phyloP scores from a whole-genome alignment of 2,797 vertebrate genomes.

The Cyprinodon diabolis region DNA sequence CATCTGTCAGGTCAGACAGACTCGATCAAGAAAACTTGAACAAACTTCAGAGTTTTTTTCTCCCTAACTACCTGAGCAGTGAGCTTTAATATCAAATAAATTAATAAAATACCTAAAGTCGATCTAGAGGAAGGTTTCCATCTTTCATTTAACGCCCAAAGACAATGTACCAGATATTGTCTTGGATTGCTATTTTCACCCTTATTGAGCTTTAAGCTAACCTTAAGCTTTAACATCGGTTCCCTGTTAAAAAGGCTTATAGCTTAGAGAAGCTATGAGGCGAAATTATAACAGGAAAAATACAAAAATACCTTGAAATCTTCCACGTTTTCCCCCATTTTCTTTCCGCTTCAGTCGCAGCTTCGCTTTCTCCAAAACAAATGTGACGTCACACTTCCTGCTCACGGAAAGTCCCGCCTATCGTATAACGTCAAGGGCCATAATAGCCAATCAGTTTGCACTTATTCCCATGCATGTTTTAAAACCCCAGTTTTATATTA shows the following conservation, averaged over 20 bases:
- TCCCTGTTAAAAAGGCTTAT: neutral
- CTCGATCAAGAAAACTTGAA: neutral
- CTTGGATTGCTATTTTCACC: neutral
- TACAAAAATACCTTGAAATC: constrained; percentile 68
- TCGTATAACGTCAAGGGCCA: neutral
- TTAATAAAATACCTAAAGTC: neutral
- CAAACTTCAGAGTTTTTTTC: neutral
- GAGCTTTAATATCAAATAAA: neutral
- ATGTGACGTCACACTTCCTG: constrained; percentile 73
- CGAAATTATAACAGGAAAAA: neutral
- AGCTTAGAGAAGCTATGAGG: neutral
- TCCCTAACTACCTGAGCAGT: neutral
- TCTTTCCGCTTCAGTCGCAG: constrained; percentile 25
- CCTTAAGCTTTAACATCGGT: constrained; percentile 11
- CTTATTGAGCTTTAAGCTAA: neutral
- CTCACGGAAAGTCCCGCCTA: constrained; percentile 38
- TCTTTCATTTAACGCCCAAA: neutral
- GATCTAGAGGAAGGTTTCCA: neutral
- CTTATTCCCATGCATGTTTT: neutral
- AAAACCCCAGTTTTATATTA: too few relatives aligned
- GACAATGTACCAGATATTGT: neutral
- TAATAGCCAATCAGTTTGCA: constrained; percentile 34
- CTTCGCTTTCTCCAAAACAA: constrained; percentile 73
- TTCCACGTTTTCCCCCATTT: constrained; percentile 71
- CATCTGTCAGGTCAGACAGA: constrained; percentile 12